Conservation (phyloP, 2,113 vertebrate species). For the Eurypyga helias region DNA sequence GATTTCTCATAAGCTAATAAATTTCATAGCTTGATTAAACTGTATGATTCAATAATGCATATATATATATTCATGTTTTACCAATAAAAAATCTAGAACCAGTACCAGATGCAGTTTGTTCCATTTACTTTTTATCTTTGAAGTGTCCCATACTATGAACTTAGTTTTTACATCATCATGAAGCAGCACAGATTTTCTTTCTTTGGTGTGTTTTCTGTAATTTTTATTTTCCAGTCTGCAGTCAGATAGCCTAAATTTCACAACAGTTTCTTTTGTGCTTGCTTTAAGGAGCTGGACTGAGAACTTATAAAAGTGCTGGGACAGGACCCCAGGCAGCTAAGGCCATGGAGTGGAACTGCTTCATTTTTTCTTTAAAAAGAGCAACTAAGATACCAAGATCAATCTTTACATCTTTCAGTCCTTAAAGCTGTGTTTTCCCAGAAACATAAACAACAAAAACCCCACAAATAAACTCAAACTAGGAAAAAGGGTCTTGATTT, state of each 20-base stretch:
- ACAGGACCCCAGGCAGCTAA: background rate
- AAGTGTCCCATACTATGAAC: background rate
- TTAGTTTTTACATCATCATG: background rate
- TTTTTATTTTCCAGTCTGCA: background rate
- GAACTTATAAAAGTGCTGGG: background rate
- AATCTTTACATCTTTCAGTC: background rate
- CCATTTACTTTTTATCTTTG: background rate
- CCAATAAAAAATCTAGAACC: background rate
- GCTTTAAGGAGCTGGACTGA: background rate
- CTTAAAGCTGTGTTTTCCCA: background rate
- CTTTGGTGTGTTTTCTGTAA: background rate
- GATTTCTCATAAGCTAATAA: constrained; percentile 23
- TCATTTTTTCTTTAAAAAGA: background rate
- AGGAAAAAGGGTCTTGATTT: background rate
- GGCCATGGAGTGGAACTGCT: background rate
- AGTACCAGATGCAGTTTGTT: background rate
- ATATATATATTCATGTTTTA: constrained; percentile 48
- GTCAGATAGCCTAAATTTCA: background rate
- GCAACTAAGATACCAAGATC: background rate
- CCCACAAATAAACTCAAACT: background rate
- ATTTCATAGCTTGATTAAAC: constrained; percentile 12
- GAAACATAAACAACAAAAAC: background rate
- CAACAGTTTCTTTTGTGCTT: background rate
- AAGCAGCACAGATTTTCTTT: background rate
- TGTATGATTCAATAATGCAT: background rate